Conservation (phyloP, 92 coral and sea anemone genomes). For the Pocillopora grandis region DNA sequence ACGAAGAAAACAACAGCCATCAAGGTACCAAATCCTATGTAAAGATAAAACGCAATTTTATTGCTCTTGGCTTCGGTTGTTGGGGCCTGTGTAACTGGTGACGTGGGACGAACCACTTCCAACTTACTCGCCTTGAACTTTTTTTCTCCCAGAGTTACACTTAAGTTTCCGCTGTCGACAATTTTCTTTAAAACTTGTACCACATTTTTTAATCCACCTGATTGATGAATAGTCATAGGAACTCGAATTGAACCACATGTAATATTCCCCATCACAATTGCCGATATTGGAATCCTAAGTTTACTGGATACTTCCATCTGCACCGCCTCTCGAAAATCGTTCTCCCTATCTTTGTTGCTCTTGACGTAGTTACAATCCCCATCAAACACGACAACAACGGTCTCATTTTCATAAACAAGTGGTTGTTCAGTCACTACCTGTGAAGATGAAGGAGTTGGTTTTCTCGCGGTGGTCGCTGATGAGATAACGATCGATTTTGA, state of each 20-base stretch:
- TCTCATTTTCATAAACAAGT: constrained; percentile 16
- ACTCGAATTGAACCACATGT: constrained; percentile 80
- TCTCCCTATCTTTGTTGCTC: constrained; percentile 1
- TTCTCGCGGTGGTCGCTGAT: constrained; percentile 1
- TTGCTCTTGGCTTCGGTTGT: constrained; percentile 25
- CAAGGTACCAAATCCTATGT: constrained; percentile 79
- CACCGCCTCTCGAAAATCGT: constrained; percentile 41
- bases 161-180: constrained; percentile 42
- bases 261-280: constrained; percentile 36
- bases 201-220: constrained; percentile 48
- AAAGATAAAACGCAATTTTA: constrained; percentile 69
- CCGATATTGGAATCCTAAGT: constrained; percentile 26
- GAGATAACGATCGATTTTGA: constrained; percentile 17
- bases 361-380: constrained; percentile 54
- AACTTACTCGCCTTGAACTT: constrained; percentile 47
- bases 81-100: constrained; percentile 25
- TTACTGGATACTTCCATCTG: constrained; percentile 10
- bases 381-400: constrained; percentile 19
- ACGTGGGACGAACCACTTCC: constrained; percentile 35
- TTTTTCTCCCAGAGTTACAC: constrained; percentile 40
- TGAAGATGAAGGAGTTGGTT: constrained; percentile 19
- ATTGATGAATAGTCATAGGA: constrained; percentile 58
- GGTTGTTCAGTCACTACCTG: constrained; percentile 19
- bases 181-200: constrained; percentile 38
- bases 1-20: constrained; percentile 79